phyloP scores from a whole-genome alignment of 2,113 vertebrate genomes.

The Hemiscyllium ocellatum region DNA sequence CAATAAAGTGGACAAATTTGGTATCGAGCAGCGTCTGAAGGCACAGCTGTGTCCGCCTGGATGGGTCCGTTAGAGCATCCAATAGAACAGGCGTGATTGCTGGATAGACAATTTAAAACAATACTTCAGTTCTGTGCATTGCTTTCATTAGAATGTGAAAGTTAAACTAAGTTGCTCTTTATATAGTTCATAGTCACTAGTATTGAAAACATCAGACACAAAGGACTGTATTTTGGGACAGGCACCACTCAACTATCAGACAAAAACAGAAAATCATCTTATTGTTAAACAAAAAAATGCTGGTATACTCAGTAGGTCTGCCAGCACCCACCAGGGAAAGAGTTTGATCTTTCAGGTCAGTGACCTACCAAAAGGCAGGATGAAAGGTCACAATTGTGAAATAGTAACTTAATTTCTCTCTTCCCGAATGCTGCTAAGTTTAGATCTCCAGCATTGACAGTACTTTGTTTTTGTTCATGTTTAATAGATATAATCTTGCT shows the following conservation, averaged over 20 bases:
- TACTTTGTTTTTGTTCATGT: background rate
- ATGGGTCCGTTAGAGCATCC: conserved; percentile 92
- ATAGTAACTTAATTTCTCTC: background rate
- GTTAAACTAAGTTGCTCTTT: background rate
- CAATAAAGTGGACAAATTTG: conserved; percentile 98
- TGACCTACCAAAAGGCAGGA: background rate
- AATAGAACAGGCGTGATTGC: conserved; percentile 88
- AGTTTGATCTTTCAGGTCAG: no score
- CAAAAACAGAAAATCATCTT: background rate
- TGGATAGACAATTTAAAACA: conserved; percentile 47
- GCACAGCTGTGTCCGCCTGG: conserved; percentile 85
- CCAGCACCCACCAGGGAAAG: background rate
- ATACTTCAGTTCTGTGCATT: background rate
- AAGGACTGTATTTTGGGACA: background rate
- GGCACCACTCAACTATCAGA: background rate
- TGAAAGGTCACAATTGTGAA: background rate
- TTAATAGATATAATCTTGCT: background rate
- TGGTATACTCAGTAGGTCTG: background rate
- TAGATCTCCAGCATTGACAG: background rate
- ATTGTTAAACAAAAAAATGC: background rate
- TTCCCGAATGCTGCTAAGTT: background rate
- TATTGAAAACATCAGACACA: background rate
- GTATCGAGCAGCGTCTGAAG: conserved; percentile 92
- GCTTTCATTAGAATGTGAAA: background rate
- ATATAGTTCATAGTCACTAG: background rate